These are phyloP conservation scores for Choloepus didactylus DNA, from an alignment of 2,797 vertebrate genomes.

Conservation along the genomic window DNA sequence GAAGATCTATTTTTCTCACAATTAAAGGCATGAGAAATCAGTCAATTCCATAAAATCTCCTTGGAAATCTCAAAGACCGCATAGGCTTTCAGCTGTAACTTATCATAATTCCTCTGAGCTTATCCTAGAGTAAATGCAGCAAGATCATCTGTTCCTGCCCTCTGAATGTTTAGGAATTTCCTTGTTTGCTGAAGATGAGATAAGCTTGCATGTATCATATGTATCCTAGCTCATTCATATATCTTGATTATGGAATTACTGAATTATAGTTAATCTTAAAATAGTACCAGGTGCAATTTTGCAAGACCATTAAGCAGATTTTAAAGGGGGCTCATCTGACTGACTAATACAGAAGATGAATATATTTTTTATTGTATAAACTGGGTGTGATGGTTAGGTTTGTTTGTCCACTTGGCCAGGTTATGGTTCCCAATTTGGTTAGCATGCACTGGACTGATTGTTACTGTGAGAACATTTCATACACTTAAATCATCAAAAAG, in stretches of 20 bases:
- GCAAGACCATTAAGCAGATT: background rate
- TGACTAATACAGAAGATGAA: background rate
- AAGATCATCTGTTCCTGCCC: background rate
- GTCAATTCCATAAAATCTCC: slow-evolving; percentile 4
- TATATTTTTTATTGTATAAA: background rate
- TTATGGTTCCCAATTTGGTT: too few relatives aligned
- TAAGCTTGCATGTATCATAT: background rate
- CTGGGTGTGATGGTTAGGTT: too few relatives aligned
- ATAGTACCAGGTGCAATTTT: background rate
- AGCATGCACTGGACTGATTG: too few relatives aligned
- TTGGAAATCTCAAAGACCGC: slow-evolving; percentile 17
- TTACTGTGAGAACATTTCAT: too few relatives aligned
- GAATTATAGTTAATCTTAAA: slow-evolving; percentile 3
- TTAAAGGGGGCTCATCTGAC: background rate
- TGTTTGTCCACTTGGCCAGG: too few relatives aligned
- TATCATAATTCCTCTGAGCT: background rate
- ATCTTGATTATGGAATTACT: background rate
- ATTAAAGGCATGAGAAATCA: slow-evolving; percentile 11
- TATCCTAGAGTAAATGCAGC: background rate
- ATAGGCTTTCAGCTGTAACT: background rate
- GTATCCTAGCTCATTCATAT: background rate
- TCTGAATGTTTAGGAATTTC: background rate
- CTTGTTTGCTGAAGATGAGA: background rate
- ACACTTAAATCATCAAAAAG: too few relatives aligned
- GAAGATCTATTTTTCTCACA: slow-evolving; percentile 33